These are phyloP conservation scores for Gymnobelideus leadbeateri DNA, from an alignment of 2,113 vertebrate genomes.

Conservation along the genomic window DNA sequence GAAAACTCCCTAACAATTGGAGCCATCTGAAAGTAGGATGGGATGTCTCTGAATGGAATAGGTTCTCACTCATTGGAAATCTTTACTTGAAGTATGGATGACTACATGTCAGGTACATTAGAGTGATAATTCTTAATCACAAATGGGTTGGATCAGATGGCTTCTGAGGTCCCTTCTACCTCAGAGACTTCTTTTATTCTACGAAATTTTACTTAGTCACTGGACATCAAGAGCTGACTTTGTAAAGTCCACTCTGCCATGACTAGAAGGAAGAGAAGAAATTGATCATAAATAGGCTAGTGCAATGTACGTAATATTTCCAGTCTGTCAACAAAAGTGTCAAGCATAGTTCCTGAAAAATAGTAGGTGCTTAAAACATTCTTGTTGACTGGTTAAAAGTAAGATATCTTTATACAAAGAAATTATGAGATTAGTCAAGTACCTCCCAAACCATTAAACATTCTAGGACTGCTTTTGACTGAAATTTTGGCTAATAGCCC, in stretches of 20 bases:
- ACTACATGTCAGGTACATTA: neutral
- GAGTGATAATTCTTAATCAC: neutral
- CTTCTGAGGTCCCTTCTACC: neutral
- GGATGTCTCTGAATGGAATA: neutral
- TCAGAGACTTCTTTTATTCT: neutral
- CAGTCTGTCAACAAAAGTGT: neutral
- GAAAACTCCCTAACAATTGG: neutral
- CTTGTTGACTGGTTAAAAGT: neutral
- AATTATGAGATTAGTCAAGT: neutral
- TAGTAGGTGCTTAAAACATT: neutral
- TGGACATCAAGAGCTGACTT: neutral
- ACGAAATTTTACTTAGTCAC: neutral
- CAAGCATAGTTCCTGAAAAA: neutral
- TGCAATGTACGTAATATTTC: neutral
- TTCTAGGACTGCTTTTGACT: slow-evolving; percentile 56
- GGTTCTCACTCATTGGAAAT: neutral
- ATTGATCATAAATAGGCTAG: neutral
- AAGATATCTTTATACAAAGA: neutral
- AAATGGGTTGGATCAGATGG: neutral
- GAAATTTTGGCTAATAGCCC: slow-evolving; percentile 61
- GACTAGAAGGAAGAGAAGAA: neutral
- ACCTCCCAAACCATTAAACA: slow-evolving; percentile 60
- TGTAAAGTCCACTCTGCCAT: neutral
- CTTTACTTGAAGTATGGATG: neutral
- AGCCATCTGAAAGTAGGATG: neutral